These are phyloP conservation scores for Fukomys damarensis DNA, from an alignment of 2,113 vertebrate genomes.

Conservation along the genomic window DNA sequence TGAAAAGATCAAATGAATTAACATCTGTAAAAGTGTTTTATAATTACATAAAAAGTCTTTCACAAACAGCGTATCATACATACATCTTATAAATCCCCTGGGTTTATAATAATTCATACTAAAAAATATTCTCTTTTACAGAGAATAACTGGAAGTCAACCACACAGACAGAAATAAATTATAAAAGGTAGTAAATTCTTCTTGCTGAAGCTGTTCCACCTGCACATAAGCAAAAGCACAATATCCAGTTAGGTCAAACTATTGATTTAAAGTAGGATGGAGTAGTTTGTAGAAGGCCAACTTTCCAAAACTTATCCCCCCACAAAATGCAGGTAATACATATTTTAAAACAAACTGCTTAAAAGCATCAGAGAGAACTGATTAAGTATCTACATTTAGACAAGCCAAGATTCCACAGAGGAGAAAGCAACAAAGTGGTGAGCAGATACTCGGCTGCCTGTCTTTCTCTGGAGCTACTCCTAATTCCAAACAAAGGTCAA, in stretches of 20 bases:
- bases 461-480: not conserved
- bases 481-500: conserved; percentile 32
- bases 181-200: conserved; percentile 6
- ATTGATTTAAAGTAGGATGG: not conserved
- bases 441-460: not conserved
- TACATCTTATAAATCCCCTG: conserved; percentile 27
- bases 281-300: conserved; percentile 18
- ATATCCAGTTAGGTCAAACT: conserved; percentile 28
- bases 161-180: not conserved
- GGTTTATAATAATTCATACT: conserved; percentile 19
- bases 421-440: not conserved
- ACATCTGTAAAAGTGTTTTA: conserved; percentile 1
- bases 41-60: conserved; percentile 29
- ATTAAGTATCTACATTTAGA: not conserved
- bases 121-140: not conserved
- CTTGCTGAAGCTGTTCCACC: not conserved
- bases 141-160: not conserved
- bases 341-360: conserved; percentile 40
- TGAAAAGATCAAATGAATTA: conserved; percentile 31
- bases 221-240: not conserved
- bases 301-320: conserved; percentile 9
- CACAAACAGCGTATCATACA: conserved; percentile 40
- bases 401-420: not conserved
- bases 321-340: not conserved
- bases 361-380: not conserved